Evolutionary conservation across 2,113 vertebrate genomes (phyloP).

Genomic region (Cricetomys ansorgei): DNA sequence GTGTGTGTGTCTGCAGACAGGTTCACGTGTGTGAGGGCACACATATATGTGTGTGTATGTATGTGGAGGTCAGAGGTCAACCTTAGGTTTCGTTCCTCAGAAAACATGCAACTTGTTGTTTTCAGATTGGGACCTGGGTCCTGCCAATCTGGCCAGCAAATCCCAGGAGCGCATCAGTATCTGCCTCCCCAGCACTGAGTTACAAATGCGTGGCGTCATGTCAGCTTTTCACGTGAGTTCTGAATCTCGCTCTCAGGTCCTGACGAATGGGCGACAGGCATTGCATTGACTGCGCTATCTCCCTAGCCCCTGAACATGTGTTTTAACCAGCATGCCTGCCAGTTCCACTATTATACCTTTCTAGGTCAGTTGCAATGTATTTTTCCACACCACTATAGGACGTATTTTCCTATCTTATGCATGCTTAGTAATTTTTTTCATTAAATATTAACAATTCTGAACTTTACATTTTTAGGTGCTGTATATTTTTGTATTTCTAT

Average conservation of each 20-base stretch:
- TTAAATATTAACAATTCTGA: not conserved
- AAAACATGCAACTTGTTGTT: not conserved
- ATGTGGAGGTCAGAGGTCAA: not conserved
- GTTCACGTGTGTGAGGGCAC: not conserved
- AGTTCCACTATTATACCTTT: conserved; percentile 2
- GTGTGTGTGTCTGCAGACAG: not conserved
- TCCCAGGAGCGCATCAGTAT: no score
- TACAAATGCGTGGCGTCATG: not conserved
- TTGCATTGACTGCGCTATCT: not conserved
- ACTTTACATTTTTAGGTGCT: conserved; percentile 28
- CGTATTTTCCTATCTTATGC: conserved; percentile 8
- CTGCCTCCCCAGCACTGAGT: not conserved
- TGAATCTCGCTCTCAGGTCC: not conserved
- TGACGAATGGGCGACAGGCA: not conserved
- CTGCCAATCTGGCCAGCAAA: not conserved
- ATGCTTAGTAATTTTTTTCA: conserved; percentile 26
- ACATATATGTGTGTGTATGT: not conserved
- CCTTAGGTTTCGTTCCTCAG: not conserved
- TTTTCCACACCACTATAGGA: conserved; percentile 30
- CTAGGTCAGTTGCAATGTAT: not conserved
- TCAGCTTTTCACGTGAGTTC: not conserved
- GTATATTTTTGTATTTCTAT: not conserved
- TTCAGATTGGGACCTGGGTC: not conserved
- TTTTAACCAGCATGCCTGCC: not conserved
- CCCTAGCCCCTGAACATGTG: not conserved